Evolutionary conservation across 2,888 invertebrate genomes (phyloP), one percentile per base, ranked within the genome.

Genomic region (Synanthedon formicaeformis): DNA sequence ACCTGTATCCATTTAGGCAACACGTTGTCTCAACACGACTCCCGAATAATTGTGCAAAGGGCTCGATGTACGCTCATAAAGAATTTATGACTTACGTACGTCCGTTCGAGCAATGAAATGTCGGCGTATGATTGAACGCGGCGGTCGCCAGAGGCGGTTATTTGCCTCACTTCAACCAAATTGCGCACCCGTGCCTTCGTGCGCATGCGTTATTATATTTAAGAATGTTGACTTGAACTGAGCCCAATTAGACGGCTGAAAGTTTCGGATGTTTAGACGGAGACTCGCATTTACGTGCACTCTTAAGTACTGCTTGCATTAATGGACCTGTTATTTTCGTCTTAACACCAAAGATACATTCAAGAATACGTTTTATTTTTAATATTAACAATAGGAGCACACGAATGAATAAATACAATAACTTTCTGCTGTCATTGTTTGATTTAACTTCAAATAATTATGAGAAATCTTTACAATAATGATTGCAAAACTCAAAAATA

Each of bases 81-180:
- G 45, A 45, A 45, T 45, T 45, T 45, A 45, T 45, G 45, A 14
- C 14, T n/a, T 40, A 50, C 48, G 49, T 53, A 50, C 41, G 54
- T 53, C 50, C 13, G 51, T 49, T 57, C 52, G 57, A 18, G 60
- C 62, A 71, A 64, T 69, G 71, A 68, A 71, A 64, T 60, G 56
- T 60, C 60, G 57, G 58, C 62, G 60, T 62, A 71, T 78, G 79
- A 81, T 79, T 81, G 73, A 74, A 66, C 67, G 60, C 66, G 64
- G 66, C 60, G 65, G 74, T 56, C 55, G 68, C 81, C 77, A 60
- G 64, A 60, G 78, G 86, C 83, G 78, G 71, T 80, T 80, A 85
- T 84, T 85, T 83, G 77, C 81, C 75, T 76, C 73, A 79, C 76
- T 74, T 73, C 75, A 71, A 75, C 78, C 72, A 85, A 86, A 85